Conservation (phyloP, 2,888 invertebrate genomes). For the Formica aserva region DNA sequence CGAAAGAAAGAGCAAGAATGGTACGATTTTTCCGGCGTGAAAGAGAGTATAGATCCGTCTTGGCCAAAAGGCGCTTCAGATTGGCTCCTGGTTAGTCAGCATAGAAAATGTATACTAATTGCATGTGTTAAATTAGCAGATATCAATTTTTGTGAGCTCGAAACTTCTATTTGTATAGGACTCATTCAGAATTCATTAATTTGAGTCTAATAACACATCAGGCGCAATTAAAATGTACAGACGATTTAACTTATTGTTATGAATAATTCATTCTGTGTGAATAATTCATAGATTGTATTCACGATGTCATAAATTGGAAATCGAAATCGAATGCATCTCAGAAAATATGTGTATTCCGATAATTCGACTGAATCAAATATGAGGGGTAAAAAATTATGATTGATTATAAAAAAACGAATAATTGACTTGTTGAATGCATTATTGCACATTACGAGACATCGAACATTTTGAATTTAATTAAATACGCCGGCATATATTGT, state of each 20-base stretch:
- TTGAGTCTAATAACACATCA: slow-evolving; percentile 26
- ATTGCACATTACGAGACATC: not conserved
- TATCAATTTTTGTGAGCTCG: slow-evolving; percentile 33
- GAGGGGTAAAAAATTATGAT: slow-evolving; percentile 15
- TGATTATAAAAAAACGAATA: not conserved
- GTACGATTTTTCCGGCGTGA: slow-evolving; percentile 85
- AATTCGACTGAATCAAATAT: not conserved
- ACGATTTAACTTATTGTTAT: slow-evolving; percentile 39
- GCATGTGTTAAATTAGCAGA: slow-evolving; percentile 28
- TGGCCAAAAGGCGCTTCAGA: slow-evolving; percentile 89
- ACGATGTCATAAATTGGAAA: slow-evolving; percentile 23
- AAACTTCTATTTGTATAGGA: slow-evolving; percentile 23
- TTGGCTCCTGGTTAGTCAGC: slow-evolving; percentile 88
- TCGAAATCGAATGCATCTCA: slow-evolving; percentile 26
- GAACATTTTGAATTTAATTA: not conserved
- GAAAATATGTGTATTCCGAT: slow-evolving; percentile 12
- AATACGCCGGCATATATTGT: not conserved
- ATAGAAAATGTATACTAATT: slow-evolving; percentile 31
- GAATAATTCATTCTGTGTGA: slow-evolving; percentile 39
- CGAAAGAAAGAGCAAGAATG: slow-evolving; percentile 68
- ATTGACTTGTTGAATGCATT: slow-evolving; percentile 5
- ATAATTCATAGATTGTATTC: slow-evolving; percentile 25
- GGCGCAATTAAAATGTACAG: slow-evolving; percentile 31
- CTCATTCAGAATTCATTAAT: slow-evolving; percentile 32
- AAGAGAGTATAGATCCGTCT: slow-evolving; percentile 87